Percentiles rank a stretch among this genome's conserved stretches.
Conservation (phyloP, 2,113 vertebrate genomes). For the Taurulus bubalis region DNA sequence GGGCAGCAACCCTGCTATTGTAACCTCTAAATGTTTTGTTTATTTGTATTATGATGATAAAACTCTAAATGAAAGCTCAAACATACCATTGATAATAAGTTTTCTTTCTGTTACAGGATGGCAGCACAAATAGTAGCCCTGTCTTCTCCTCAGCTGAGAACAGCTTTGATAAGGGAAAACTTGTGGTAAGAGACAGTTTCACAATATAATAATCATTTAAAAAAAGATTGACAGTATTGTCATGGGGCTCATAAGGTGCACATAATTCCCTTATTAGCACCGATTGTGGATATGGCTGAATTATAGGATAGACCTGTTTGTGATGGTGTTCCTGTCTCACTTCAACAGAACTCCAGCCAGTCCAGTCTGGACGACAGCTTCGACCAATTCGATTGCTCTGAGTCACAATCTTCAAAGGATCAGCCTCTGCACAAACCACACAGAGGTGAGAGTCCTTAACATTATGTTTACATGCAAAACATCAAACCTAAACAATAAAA, state of each 20-base stretch:
- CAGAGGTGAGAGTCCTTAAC: conserved; percentile 64
- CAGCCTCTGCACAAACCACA: conserved; percentile 41
- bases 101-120: conserved; percentile 71
- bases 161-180: conserved; percentile 75
- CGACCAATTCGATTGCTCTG: conserved; percentile 61
- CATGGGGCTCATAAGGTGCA: neutral
- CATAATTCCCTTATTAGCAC: neutral
- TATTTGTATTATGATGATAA: neutral
- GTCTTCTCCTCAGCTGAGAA: conserved; percentile 71
- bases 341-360: conserved; percentile 82
- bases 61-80: neutral
- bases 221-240: neutral
- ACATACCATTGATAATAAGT: neutral
- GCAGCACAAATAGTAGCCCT: conserved; percentile 76
- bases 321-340: neutral
- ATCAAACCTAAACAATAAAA: neutral
- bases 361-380: conserved; percentile 81
- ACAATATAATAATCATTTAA: conserved; percentile 20
- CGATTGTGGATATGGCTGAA: neutral
- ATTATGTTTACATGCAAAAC: neutral
- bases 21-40: neutral
- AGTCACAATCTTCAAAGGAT: conserved; percentile 49
- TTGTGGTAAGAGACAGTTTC: conserved; percentile 72
- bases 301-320: too few relatives aligned
- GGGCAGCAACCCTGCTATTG: neutral